Percentiles rank a stretch among this genome's conserved stretches.
Evolutionary conservation across 2,888 invertebrate genomes (phyloP).

Genomic region (Macaria liturata): DNA sequence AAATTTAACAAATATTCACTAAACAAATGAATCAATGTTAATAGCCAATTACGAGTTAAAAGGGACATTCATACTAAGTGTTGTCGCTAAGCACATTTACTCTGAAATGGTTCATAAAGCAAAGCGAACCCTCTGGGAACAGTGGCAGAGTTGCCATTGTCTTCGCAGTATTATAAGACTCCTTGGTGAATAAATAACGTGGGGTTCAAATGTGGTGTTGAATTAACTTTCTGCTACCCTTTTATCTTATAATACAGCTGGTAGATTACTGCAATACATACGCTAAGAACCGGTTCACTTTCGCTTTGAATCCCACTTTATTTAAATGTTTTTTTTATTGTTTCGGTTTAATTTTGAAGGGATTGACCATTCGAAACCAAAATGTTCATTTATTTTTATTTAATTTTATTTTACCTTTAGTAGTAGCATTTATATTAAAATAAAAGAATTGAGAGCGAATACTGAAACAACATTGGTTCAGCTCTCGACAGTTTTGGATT

Average conservation of each 20-base stretch:
- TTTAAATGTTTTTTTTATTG: too few species aligned
- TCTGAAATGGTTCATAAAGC: conserved; percentile 2
- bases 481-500: conserved; percentile 31
- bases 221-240: conserved; percentile 1
- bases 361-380: too few species aligned
- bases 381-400: too few species aligned
- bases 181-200: conserved; percentile 9
- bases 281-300: too few species aligned
- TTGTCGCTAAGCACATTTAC: conserved; percentile 2
- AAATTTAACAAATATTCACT: too few species aligned
- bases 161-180: conserved; percentile 2
- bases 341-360: too few species aligned
- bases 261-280: too few species aligned
- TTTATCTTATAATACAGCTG: neutral
- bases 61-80: neutral
- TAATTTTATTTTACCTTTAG: too few species aligned
- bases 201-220: neutral
- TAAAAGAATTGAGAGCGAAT: neutral
- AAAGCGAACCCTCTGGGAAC: neutral
- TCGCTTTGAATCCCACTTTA: too few species aligned
- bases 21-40: neutral
- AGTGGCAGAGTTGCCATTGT: neutral
- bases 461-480: conserved; percentile 31
- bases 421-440: neutral
- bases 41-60: conserved; percentile 1